A percentile compares a stretch with the other conserved stretches of the same genome.
phyloP scores from a whole-genome alignment of 2,888 invertebrate genomes.

The Melipona beecheii region DNA sequence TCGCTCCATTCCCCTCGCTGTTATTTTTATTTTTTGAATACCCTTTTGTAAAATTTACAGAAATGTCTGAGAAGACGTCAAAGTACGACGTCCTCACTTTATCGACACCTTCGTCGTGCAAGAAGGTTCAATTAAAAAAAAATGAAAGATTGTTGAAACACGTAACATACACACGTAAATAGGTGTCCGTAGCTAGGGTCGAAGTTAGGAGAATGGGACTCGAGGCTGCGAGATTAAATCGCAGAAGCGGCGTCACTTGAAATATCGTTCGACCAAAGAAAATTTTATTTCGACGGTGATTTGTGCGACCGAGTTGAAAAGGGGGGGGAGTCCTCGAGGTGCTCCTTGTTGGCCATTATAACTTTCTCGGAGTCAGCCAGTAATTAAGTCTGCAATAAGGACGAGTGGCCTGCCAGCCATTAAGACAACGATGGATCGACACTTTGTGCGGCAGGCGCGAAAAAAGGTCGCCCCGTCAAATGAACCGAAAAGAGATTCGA shows the following conservation, averaged over 20 bases:
- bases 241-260: constrained; percentile 58
- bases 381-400: constrained; percentile 84
- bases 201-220: neutral
- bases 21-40: neutral
- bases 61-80: neutral
- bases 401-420: constrained; percentile 82
- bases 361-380: constrained; percentile 82
- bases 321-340: constrained; percentile 63
- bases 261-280: constrained; percentile 59
- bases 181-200: neutral
- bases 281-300: constrained; percentile 73
- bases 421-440: constrained; percentile 82
- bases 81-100: too few relatives aligned
- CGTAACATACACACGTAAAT: neutral
- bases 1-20: neutral
- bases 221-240: neutral
- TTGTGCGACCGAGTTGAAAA: constrained; percentile 66
- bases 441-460: constrained; percentile 79
- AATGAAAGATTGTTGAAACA: neutral
- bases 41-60: neutral
- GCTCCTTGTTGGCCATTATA: constrained; percentile 83
- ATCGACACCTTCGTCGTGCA: too few relatives aligned
- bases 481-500: constrained; percentile 82
- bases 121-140: neutral
- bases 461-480: constrained; percentile 81